phyloP scores from a whole-genome alignment of 2,888 invertebrate species.

The Chymomyza fuscimana region DNA sequence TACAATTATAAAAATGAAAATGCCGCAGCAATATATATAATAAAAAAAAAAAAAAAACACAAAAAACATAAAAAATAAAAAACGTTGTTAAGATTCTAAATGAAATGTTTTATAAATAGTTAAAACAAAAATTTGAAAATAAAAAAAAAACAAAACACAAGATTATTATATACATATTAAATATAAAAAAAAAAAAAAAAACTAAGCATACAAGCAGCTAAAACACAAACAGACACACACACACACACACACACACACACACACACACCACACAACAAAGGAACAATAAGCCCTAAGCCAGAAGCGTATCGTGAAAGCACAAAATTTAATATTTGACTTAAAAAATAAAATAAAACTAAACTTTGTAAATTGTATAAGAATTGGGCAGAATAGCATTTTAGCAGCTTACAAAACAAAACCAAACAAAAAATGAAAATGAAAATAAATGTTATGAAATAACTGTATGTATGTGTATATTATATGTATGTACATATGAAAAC shows the following conservation, averaged over 20 bases:
- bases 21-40: conserved; percentile 60
- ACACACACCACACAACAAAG: conserved; percentile 27
- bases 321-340: conserved; percentile 48
- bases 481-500: conserved; percentile 27
- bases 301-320: conserved; percentile 45
- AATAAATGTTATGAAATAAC: not conserved
- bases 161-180: conserved; percentile 64
- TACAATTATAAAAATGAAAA: conserved; percentile 33
- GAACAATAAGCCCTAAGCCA: conserved; percentile 23
- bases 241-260: conserved; percentile 44
- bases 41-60: conserved; percentile 21
- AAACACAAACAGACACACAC: conserved; percentile 45
- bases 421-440: not conserved
- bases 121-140: conserved; percentile 64
- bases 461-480: conserved; percentile 10
- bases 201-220: conserved; percentile 35
- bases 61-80: conserved; percentile 31
- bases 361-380: conserved; percentile 50
- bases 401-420: conserved; percentile 35
- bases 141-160: conserved; percentile 30
- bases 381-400: conserved; percentile 38
- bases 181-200: conserved; percentile 46
- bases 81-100: conserved; percentile 77
- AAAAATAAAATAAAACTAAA: not conserved
- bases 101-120: conserved; percentile 77